Evolutionary conservation across 2,797 vertebrate species (phyloP), one percentile per base, ranked within the genome.

Genomic region (Dromococcyx pavoninus): DNA sequence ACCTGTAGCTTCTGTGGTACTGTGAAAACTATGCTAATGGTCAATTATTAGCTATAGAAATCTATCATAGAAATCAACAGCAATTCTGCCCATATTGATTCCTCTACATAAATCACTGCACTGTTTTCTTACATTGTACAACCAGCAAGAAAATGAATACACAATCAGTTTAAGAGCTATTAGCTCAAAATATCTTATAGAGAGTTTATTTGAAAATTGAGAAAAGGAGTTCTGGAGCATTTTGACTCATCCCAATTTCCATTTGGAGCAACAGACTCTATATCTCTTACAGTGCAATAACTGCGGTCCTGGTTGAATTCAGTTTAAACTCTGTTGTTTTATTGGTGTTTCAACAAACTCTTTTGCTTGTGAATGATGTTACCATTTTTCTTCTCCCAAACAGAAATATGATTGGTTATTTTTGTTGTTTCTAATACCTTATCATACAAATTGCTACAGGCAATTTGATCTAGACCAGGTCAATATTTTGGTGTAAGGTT

Each of bases 381-480:
- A 25, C 5, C 43, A 22, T 62, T 91, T 88, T 86, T 77, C 21
- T 88, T 23, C 17, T 73, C 24, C 22, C 19, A 22, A 5, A 39
- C 14, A 70, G 70, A 73, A 86, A 81, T 43, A 50, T 17, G 5
- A 5, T 71, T 76, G 14, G 17, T 48, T 83, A 37, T 66, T 81
- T 79, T 84, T 51, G 12, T 73, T 85, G 37, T 27, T 92, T 69
- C 27, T 88, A 61, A 46, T 37, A 71, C 48, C 71, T 97, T 96
- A 87, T 86, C 62, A 89, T 93, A 90, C 78, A 95, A 95, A 94
- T 95, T 93, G 28, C 65, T 95, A 44, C 57, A 65, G 54, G 28
- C 3, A 48, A 24, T 48, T 48, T 48, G 46, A 3, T 66, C 16
- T 86, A 96, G 41, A 25, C 44, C 23, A 83, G 89, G 73, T 89